These are phyloP conservation scores for Tyria jacobaeae DNA, from an alignment of 2,888 invertebrate species.

Conservation along the genomic window DNA sequence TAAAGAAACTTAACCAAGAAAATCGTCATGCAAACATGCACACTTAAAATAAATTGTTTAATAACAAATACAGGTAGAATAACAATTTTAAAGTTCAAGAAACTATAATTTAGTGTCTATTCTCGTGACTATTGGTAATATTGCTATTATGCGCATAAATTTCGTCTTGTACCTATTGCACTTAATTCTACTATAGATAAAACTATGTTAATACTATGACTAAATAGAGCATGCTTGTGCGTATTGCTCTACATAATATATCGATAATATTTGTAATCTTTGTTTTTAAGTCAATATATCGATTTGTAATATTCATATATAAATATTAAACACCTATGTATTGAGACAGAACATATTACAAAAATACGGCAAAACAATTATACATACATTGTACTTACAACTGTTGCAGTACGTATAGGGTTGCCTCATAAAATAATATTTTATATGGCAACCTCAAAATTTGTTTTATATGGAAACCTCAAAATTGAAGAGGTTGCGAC, in stretches of 20 bases:
- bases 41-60: conserved; percentile 43
- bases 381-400: background rate
- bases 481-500: too few species aligned
- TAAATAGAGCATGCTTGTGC: conserved; percentile 72
- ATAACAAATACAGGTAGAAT: conserved; percentile 39
- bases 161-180: conserved; percentile 78
- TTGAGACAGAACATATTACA: background rate
- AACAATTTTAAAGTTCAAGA: conserved; percentile 40
- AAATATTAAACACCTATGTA: background rate
- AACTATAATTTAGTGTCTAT: conserved; percentile 23
- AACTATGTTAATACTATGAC: conserved; percentile 65
- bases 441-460: background rate
- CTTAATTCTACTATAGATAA: conserved; percentile 59
- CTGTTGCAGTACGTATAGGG: background rate
- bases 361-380: background rate
- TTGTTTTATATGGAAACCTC: background rate
- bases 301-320: conserved; percentile 24
- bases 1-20: conserved; percentile 43
- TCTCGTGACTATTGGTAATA: conserved; percentile 18
- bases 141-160: conserved; percentile 62
- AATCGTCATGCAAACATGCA: conserved; percentile 48
- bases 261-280: conserved; percentile 44
- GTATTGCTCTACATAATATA: conserved; percentile 61
- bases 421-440: background rate
- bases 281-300: conserved; percentile 26